These are phyloP conservation scores for Cricetomys ansorgei DNA, from an alignment of 2,113 vertebrate species.

Conservation along the genomic window DNA sequence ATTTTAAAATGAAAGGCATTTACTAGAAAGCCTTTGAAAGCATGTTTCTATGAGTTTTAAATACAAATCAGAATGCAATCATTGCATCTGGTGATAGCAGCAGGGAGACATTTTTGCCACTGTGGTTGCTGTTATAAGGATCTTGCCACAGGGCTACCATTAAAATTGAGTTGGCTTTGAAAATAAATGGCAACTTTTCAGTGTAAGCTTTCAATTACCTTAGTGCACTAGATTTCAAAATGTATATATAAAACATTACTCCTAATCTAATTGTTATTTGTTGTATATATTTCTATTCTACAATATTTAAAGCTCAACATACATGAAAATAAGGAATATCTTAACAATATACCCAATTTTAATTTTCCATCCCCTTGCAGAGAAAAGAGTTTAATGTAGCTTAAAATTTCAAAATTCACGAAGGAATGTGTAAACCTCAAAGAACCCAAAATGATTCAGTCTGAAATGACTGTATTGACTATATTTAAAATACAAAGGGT, in stretches of 20 bases:
- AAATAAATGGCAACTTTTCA: slow-evolving; percentile 54
- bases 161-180: slow-evolving; percentile 64
- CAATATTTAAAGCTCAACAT: not conserved
- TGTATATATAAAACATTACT: not conserved
- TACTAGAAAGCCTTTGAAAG: slow-evolving; percentile 61
- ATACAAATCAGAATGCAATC: slow-evolving; percentile 67
- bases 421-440: accelerated
- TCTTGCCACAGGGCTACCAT: slow-evolving; percentile 12
- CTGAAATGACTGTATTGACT: not conserved
- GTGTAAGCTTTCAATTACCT: slow-evolving; percentile 51
- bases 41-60: slow-evolving; percentile 63
- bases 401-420: not conserved
- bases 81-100: slow-evolving; percentile 26
- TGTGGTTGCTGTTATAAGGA: not conserved
- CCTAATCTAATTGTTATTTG: not conserved
- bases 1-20: slow-evolving; percentile 57
- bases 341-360: not conserved
- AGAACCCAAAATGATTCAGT: not conserved
- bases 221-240: slow-evolving; percentile 41
- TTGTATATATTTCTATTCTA: not conserved
- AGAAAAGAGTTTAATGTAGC: not conserved
- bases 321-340: not conserved
- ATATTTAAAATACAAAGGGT: accelerated
- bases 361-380: not conserved
- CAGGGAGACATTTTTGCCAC: not conserved